phyloP scores from a whole-genome alignment of 2,888 invertebrate species.

The Phytoseiulus persimilis region DNA sequence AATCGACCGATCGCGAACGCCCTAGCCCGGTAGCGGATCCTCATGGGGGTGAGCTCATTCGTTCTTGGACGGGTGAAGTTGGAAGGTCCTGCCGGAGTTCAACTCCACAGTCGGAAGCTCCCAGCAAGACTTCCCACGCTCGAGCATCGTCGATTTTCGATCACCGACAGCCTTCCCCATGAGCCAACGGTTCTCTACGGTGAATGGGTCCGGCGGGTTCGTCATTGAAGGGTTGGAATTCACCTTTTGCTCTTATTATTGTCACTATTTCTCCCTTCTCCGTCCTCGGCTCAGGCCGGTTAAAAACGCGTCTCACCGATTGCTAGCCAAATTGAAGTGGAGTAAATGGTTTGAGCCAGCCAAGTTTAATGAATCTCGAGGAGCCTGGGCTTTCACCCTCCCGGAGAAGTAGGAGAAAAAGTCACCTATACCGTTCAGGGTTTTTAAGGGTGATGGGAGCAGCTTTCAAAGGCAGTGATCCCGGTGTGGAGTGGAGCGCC shows the following conservation, averaged over 20 bases:
- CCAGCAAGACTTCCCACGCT: no score
- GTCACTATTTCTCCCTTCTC: not conserved
- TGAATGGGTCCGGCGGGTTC: not conserved
- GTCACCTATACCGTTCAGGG: not conserved
- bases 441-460: not conserved
- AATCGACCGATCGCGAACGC: no score
- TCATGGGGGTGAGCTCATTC: no score
- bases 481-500: not conserved
- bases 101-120: not conserved
- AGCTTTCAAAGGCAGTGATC: not conserved
- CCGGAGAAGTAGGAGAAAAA: not conserved
- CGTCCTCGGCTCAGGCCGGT: not conserved
- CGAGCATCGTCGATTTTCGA: not conserved
- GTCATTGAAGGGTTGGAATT: not conserved
- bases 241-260: constrained; percentile 5
- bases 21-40: no score
- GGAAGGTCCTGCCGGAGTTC: not conserved
- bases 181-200: not conserved
- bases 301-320: not conserved
- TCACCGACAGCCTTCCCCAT: not conserved
- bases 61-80: no score
- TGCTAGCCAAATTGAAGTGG: not conserved
- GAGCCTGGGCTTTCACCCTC: not conserved
- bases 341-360: not conserved
- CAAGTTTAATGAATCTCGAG: not conserved